A percentile compares a stretch with the other conserved stretches of the same genome.
These are phyloP conservation scores for Cecropterus lyciades DNA, from an alignment of 1,140 invertebrate genomes.

Conservation along the genomic window DNA sequence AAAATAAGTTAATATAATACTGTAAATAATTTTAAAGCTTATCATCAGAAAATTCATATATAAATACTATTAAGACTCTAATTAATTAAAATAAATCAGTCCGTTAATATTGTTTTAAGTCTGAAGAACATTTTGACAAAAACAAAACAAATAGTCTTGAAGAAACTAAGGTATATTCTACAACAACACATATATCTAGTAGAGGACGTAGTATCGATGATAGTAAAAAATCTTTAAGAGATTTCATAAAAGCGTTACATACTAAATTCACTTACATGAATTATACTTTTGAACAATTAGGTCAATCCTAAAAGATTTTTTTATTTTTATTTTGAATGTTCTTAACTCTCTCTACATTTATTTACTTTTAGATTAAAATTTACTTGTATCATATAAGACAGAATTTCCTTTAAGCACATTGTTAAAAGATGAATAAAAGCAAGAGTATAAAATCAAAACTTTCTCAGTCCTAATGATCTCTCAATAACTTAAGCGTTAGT, in stretches of 20 bases:
- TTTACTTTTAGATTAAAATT: conserved; percentile 1
- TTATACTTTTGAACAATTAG: not conserved
- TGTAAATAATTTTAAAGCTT: conserved; percentile 82
- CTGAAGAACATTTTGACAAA: conserved; percentile 20
- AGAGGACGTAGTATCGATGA: conserved; percentile 19
- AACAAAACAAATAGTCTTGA: conserved; percentile 9
- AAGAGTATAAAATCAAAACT: conserved; percentile 3
- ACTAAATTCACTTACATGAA: not conserved
- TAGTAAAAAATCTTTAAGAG: conserved; percentile 3
- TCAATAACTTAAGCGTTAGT: not conserved
- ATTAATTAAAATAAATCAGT: conserved; percentile 53
- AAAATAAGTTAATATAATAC: conserved; percentile 80
- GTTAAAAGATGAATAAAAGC: conserved; percentile 4
- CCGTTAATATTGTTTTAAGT: conserved; percentile 38
- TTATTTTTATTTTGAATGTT: not conserved
- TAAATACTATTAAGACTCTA: conserved; percentile 39
- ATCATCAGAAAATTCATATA: conserved; percentile 57
- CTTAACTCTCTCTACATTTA: not conserved
- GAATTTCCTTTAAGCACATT: conserved; percentile 6
- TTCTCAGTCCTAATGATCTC: not conserved
- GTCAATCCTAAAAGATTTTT: too few relatives aligned
- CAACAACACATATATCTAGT: conserved; percentile 14
- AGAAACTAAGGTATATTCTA: conserved; percentile 15
- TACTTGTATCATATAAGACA: not conserved
- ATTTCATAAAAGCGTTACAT: conserved; percentile 4